Evolutionary conservation across 2,797 vertebrate genomes (phyloP), one percentile per base, ranked within the genome.

Genomic region (Perodicticus potto): DNA sequence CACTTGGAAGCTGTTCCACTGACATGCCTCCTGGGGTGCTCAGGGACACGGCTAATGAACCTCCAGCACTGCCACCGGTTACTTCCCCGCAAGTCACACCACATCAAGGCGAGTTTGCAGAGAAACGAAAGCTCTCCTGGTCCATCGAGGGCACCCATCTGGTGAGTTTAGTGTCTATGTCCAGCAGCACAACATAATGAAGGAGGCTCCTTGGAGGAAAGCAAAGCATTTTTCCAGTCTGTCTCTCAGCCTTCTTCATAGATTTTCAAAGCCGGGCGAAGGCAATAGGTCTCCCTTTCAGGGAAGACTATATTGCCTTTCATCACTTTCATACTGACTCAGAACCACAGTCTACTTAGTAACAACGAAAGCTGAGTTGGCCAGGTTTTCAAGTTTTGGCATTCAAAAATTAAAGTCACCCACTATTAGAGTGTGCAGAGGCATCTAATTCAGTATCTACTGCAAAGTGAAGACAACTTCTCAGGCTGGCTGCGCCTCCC

Each of bases 181-280:
- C 63, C 86, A 86, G 83, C 83, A 96, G 83, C 89, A 69, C 7
- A 11, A 87, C 72, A 76, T 92, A 96, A 96, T 78, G 81, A 90
- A 94, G 89, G 61, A 90, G 83, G 29, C 63, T 91, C 83, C 91
- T 96, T 23, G 74, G 89, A 96, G 93, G 67, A 40, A 87, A 91
- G 86, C 14, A 74, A 86, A 96, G 67, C 43, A 19, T 87, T 96
- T 97, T 97, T 67, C 93, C 94, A 94, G 87, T n/a, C 84, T 87
- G 53, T 63, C 91, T 85, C 74, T 95, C 77, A 32, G 16, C 59
- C 53, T 49, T 34, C 76, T 63, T 81, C 70, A 77, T 6, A 76
- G 23, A 88, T 82, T 96, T 91, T 93, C 91, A 93, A 97, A 93
- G 91, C 69, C 81, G 65, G 77, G 81, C 0, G 5, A 93, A 95